phyloP scores from a whole-genome alignment of 1,140 invertebrate genomes.

The Hypothenemus hampei region DNA sequence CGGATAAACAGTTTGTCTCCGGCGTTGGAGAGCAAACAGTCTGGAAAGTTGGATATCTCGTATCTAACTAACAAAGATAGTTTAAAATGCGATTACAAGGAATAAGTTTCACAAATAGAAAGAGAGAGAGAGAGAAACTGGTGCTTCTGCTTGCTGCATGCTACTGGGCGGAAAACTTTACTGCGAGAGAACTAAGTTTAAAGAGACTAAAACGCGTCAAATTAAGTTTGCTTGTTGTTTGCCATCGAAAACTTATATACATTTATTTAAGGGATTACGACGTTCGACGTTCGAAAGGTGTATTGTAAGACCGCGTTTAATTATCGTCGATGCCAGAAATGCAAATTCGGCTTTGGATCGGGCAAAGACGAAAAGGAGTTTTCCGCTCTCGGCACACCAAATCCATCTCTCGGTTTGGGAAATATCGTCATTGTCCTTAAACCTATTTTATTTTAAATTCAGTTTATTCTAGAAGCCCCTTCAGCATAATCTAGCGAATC shows the following conservation, averaged over 20 bases:
- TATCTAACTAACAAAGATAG: constrained; percentile 10
- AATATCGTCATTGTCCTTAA: too few relatives aligned
- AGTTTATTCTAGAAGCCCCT: constrained; percentile 2
- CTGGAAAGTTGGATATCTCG: constrained; percentile 6
- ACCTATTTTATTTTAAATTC: constrained; percentile 5
- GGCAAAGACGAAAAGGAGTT: too few relatives aligned
- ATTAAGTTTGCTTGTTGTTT: not conserved
- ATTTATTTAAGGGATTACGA: too few relatives aligned
- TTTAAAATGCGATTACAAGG: constrained; percentile 2
- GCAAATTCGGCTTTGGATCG: too few relatives aligned
- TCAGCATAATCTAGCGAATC: not conserved
- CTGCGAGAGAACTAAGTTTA: not conserved
- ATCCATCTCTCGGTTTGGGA: too few relatives aligned
- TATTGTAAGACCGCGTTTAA: too few relatives aligned
- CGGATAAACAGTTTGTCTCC: constrained; percentile 1
- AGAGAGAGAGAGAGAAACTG: not conserved
- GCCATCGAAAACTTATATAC: not conserved
- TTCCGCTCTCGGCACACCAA: too few relatives aligned
- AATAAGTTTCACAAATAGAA: constrained; percentile 2
- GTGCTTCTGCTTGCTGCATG: too few relatives aligned
- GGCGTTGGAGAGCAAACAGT: not conserved
- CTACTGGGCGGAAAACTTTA: too few relatives aligned
- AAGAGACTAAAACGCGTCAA: not conserved
- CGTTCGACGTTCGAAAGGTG: too few relatives aligned
- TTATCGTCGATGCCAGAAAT: too few relatives aligned